Conservation (phyloP, 2,888 invertebrate genomes). For the Laothoe populi region DNA sequence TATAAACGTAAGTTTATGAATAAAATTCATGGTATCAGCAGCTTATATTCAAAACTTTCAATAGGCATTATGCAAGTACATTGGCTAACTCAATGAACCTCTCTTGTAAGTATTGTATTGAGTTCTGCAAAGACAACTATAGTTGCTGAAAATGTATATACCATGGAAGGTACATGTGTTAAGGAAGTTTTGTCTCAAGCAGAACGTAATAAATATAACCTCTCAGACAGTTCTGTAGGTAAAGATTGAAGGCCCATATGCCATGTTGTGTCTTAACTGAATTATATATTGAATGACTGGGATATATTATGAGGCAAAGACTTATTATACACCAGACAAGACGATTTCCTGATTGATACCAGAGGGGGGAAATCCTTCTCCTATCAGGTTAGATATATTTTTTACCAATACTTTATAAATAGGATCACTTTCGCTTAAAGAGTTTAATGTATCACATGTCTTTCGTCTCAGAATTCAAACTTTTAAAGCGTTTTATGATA, state of each 20-base stretch:
- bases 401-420: too few species aligned
- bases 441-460: too few species aligned
- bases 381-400: too few species aligned
- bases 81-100: too few species aligned
- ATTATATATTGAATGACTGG: constrained; percentile 22
- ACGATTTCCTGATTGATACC: neutral
- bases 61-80: too few species aligned
- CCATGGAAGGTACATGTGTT: constrained; percentile 7
- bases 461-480: too few species aligned
- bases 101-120: neutral
- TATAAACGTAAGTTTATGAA: too few species aligned
- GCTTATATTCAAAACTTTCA: too few species aligned
- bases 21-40: too few species aligned
- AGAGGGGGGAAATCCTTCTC: too few species aligned
- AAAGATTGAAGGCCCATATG: constrained; percentile 18
- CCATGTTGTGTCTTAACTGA: constrained; percentile 24
- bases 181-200: constrained; percentile 21
- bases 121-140: neutral
- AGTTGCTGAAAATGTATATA: neutral
- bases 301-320: constrained; percentile 12
- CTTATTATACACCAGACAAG: neutral
- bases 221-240: constrained; percentile 14
- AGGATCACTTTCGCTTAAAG: too few species aligned
- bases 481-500: too few species aligned
- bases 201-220: constrained; percentile 18